Evolutionary conservation across 2,888 invertebrate species (phyloP), one percentile per base, ranked within the genome.

Genomic region (Eupithecia tripunctaria): DNA sequence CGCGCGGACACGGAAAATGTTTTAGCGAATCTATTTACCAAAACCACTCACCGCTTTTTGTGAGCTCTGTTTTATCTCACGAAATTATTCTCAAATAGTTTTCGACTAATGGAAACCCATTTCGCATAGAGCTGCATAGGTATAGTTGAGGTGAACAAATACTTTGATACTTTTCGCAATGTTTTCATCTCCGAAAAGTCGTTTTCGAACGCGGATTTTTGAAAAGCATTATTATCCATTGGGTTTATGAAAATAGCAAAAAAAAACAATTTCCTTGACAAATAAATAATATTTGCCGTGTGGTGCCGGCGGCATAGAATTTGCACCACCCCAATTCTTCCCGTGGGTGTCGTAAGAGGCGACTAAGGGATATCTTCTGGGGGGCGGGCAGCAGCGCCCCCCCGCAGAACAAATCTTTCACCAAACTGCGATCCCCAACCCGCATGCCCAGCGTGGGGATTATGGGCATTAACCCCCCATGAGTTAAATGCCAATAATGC

Each of bases 21-120:
- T 92, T 89, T 91, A 92, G 90, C 83, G 88, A 86, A 89, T 89
- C 89, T 89, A 90, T 91, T 91, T 88, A 88, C 87, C 82, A 82
- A 88, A 90, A 89, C 87, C 86, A 85, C 87, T 84, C 83, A 82
- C 84, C 84, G 84, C 85, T 89, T 89, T 89, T 87, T 84, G 81
- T 80, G 76, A 78, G 78, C 68, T 74, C 76, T 85, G 85, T 88
- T 87, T 84, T 85, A 82, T 82, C 78, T 81, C 59, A 14, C 47
- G 62, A 74, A 71, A 71, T 74, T 71, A 70, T 36, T 51, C 64
- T 60, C 3, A 64, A 70, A 74, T 71, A 71, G 74, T 71, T 71
- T 62, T 69, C 38, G 36, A 36, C 60, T 68, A 74, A 74, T 74
- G 70, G 68, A 71, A 68, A 62, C 67, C 41, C 51, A 59, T 64